Evolutionary conservation across 1,140 invertebrate genomes (phyloP).

Genomic region (Leptinotarsa undecemlineata): DNA sequence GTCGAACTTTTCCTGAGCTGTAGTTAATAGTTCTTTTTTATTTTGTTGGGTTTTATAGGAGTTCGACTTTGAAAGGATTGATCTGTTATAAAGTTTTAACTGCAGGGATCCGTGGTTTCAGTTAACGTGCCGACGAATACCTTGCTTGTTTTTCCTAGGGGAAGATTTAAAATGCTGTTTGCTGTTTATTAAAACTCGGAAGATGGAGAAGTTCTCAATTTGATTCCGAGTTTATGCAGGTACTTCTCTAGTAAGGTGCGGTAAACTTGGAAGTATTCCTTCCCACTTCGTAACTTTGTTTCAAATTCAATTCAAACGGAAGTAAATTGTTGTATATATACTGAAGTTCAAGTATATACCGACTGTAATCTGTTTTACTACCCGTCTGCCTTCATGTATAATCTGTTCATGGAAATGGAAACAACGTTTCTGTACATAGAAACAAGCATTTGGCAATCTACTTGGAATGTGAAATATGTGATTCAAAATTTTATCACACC

Average conservation of each 20-base stretch:
- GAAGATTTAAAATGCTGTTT: slow-evolving; percentile 10
- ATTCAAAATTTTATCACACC: no score
- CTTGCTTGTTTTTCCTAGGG: not conserved
- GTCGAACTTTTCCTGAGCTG: slow-evolving; percentile 40
- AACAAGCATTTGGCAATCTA: no score
- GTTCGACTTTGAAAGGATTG: slow-evolving; percentile 34
- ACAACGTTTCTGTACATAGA: no score
- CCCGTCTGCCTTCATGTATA: no score
- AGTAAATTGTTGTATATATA: no score
- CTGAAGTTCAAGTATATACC: no score
- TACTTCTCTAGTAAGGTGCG: not conserved
- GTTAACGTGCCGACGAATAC: slow-evolving; percentile 8
- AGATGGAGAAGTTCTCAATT: slow-evolving; percentile 6
- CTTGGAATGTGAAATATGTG: no score
- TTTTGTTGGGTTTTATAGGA: slow-evolving; percentile 42
- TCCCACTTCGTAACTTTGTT: not conserved
- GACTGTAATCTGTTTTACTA: no score
- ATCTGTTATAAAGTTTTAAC: slow-evolving; percentile 43
- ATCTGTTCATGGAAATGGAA: no score
- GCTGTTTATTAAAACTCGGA: slow-evolving; percentile 7
- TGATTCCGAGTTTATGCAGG: slow-evolving; percentile 1
- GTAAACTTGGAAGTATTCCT: not conserved
- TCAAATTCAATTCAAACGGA: not conserved
- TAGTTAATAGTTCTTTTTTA: slow-evolving; percentile 43
- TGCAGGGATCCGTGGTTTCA: slow-evolving; percentile 21